These are phyloP conservation scores for Holothuria leucospilota DNA, from an alignment of 53 echinoderm and acorn worm genomes.

Conservation along the genomic window DNA sequence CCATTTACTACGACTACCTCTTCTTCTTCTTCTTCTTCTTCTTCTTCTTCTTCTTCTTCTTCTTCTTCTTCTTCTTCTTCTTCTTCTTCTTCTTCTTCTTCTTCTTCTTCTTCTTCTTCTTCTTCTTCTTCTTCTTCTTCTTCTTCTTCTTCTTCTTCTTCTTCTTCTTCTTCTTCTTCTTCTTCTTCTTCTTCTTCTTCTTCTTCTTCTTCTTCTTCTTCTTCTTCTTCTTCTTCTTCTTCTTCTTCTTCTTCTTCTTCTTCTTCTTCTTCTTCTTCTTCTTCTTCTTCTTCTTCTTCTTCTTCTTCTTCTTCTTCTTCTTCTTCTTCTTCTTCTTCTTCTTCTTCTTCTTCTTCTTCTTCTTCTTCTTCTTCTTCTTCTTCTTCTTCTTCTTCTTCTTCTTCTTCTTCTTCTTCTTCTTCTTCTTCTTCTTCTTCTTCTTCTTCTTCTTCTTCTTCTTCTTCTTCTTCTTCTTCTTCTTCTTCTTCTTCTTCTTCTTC, in stretches of 20 bases:
- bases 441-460: neutral
- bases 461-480: neutral
- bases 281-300: neutral
- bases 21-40: conserved; percentile 23
- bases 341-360: neutral
- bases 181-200: neutral
- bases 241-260: neutral
- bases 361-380: conserved; percentile 2
- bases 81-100: conserved; percentile 34
- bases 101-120: conserved; percentile 24
- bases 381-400: conserved; percentile 18
- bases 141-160: neutral
- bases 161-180: neutral
- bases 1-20: too few species aligned
- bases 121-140: conserved; percentile 10
- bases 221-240: neutral
- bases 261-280: neutral
- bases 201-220: neutral
- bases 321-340: too few species aligned
- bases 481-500: neutral
- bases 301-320: neutral
- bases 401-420: neutral
- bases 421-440: neutral
- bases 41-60: conserved; percentile 32
- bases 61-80: conserved; percentile 32